phyloP scores from a whole-genome alignment of 1,140 invertebrate species.

The Drosophila leontia region DNA sequence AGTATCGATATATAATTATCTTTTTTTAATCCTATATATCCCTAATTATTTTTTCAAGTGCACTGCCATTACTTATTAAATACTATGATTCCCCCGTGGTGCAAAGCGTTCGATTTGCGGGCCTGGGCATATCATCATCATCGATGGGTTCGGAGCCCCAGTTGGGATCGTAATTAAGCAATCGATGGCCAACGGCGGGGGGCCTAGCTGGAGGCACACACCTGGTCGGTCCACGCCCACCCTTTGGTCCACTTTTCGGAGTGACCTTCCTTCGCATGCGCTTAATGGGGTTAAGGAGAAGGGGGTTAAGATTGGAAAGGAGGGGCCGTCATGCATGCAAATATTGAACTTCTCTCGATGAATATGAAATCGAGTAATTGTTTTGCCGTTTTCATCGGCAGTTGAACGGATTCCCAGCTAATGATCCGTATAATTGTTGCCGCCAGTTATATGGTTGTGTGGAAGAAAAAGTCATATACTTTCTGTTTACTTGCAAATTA shows the following conservation, averaged over 20 bases:
- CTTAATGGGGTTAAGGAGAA: slow-evolving; percentile 4
- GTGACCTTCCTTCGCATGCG: slow-evolving; percentile 14
- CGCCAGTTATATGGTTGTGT: background rate
- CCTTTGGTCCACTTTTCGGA: slow-evolving; percentile 29
- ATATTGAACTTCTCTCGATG: slow-evolving; percentile 33
- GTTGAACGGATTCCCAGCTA: slow-evolving; percentile 38
- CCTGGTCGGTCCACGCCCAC: slow-evolving; percentile 17
- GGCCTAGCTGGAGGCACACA: slow-evolving; percentile 2
- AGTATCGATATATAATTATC: background rate
- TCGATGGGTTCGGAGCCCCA: background rate
- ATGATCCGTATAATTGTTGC: slow-evolving; percentile 38
- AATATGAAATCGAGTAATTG: slow-evolving; percentile 45
- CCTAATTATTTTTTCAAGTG: background rate
- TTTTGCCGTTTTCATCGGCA: slow-evolving; percentile 24
- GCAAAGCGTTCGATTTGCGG: background rate
- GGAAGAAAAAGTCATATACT: background rate
- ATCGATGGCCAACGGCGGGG: slow-evolving; percentile 15
- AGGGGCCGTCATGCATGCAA: slow-evolving; percentile 28
- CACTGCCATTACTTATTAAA: slow-evolving; percentile 19
- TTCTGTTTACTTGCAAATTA: background rate
- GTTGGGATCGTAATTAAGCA: slow-evolving; percentile 38
- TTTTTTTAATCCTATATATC: background rate
- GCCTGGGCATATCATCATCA: background rate
- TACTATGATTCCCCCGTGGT: background rate
- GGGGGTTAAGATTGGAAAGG: background rate